phyloP scores from a whole-genome alignment of 2,797 vertebrate species.

The Botia almorhae region DNA sequence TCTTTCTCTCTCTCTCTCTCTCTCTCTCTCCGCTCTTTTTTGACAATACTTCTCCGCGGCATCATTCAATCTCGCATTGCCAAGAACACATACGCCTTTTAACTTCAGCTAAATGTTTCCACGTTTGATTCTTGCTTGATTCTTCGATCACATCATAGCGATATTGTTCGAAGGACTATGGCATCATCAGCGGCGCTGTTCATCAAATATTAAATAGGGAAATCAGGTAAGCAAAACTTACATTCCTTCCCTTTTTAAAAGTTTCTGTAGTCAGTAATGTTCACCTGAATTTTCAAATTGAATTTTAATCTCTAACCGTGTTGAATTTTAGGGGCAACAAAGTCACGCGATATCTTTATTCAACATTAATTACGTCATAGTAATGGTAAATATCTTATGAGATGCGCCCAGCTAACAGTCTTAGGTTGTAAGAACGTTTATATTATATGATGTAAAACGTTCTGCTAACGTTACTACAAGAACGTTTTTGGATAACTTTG shows the following conservation, averaged over 20 bases:
- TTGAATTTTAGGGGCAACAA: background rate
- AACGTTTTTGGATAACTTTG: too few species aligned
- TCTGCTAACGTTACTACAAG: too few species aligned
- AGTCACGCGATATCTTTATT: background rate
- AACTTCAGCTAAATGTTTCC: background rate
- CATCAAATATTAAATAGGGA: background rate
- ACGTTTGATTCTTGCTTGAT: background rate
- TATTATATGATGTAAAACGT: too few species aligned
- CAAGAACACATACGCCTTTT: background rate
- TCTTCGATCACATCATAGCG: background rate
- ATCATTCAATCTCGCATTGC: slow-evolving; percentile 44
- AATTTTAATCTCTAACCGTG: background rate
- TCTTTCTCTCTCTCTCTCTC: slow-evolving; percentile 18
- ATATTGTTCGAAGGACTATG: background rate
- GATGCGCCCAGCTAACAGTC: too few species aligned
- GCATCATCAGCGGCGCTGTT: background rate
- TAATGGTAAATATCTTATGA: background rate
- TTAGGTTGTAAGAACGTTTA: too few species aligned
- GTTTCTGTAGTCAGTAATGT: background rate
- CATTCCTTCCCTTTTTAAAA: background rate
- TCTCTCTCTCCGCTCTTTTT: slow-evolving; percentile 15
- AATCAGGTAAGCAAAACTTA: slow-evolving; percentile 29
- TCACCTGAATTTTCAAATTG: background rate
- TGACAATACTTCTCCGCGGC: slow-evolving; percentile 26
- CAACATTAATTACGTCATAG: background rate